Evolutionary conservation across 2,113 vertebrate genomes (phyloP).

Genomic region (Oryzias celebensis): DNA sequence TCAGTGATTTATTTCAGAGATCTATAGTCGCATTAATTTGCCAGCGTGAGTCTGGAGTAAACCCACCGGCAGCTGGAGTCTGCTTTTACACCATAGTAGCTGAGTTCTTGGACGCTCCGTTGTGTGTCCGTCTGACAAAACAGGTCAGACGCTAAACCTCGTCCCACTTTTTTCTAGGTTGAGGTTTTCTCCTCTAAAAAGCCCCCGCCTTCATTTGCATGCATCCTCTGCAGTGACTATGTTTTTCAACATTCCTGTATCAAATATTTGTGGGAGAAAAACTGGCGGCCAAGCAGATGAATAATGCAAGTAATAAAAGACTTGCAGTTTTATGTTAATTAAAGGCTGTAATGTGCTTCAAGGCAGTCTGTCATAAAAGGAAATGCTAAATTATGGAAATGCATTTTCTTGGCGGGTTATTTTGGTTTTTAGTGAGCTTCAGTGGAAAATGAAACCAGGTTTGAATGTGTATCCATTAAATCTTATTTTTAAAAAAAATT

Average conservation of each 20-base stretch:
- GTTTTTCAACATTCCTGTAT: background rate
- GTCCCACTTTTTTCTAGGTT: constrained; percentile 26
- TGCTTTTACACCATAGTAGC: background rate
- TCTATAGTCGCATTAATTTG: too few relatives aligned
- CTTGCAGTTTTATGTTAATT: constrained; percentile 6
- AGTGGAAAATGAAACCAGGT: background rate
- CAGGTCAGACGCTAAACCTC: constrained; percentile 17
- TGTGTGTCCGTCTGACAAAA: constrained; percentile 1
- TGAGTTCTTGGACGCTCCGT: background rate
- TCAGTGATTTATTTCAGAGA: too few relatives aligned
- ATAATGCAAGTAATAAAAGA: background rate
- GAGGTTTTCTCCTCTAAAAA: background rate
- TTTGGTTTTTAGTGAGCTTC: background rate
- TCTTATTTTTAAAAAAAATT: too few relatives aligned
- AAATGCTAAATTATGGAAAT: constrained; percentile 18
- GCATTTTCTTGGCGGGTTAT: background rate
- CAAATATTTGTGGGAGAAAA: background rate
- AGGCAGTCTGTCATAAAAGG: constrained; percentile 6
- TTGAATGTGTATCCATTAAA: background rate
- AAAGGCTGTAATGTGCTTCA: constrained; percentile 3
- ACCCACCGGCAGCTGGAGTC: background rate
- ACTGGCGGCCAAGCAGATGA: background rate
- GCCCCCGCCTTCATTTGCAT: background rate
- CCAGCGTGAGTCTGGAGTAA: too few relatives aligned
- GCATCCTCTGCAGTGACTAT: background rate